These are phyloP conservation scores for Micropoecilia bifurca DNA, from an alignment of 2,797 vertebrate species.

Conservation along the genomic window DNA sequence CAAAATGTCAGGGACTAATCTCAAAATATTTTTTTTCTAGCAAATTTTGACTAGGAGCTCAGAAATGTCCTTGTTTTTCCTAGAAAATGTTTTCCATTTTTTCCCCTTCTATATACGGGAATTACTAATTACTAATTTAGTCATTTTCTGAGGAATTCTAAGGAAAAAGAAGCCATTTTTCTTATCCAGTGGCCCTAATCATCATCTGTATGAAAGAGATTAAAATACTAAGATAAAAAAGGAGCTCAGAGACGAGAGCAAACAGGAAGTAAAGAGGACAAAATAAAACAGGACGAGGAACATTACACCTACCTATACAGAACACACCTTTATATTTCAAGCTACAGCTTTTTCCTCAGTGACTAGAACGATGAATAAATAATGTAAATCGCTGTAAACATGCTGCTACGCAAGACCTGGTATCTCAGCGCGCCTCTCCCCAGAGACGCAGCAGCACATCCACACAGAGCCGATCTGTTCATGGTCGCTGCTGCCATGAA, in stretches of 20 bases:
- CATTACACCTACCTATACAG: neutral
- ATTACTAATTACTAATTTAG: no score
- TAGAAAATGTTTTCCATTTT: no score
- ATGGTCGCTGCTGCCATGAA: constrained; percentile 51
- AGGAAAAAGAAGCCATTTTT: no score
- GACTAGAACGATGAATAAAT: neutral
- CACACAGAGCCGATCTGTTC: constrained; percentile 50
- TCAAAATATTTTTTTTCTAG: no score
- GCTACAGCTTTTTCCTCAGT: neutral
- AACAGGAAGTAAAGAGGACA: neutral
- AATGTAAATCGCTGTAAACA: neutral
- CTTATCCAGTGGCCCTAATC: no score
- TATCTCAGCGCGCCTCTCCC: constrained; percentile 7
- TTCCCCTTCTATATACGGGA: no score
- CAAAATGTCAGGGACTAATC: no score
- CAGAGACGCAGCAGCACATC: neutral
- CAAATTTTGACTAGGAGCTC: no score
- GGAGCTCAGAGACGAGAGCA: neutral
- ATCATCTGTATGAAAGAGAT: neutral
- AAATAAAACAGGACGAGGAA: neutral
- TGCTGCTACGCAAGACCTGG: constrained; percentile 4
- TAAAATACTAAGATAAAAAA: neutral
- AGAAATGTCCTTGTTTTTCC: no score
- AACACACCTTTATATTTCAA: neutral
- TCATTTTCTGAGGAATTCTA: no score